These are phyloP conservation scores for Meloidogyne exigua DNA, from an alignment of 1,140 invertebrate species.

Conservation along the genomic window DNA sequence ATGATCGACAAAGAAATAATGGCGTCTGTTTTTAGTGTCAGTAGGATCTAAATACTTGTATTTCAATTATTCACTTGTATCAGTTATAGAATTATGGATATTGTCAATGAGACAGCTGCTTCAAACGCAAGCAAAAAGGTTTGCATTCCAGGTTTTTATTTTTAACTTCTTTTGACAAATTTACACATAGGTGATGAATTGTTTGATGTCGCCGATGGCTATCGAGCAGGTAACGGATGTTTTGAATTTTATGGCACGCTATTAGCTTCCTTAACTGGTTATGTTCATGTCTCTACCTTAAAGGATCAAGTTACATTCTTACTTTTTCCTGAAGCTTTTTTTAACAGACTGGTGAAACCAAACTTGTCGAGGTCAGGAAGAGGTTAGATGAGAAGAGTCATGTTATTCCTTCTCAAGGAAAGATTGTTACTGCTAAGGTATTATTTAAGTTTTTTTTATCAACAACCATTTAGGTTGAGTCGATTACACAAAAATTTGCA, in stretches of 20 bases:
- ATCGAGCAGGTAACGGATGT: conserved; percentile 43
- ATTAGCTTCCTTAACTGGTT: conserved; percentile 36
- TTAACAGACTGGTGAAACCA: conserved; percentile 34
- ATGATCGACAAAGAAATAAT: too few species aligned
- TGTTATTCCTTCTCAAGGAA: conserved; percentile 38
- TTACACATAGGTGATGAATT: conserved; percentile 32
- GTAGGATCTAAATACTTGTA: too few species aligned
- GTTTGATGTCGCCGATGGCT: conserved; percentile 40
- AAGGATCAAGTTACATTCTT: conserved; percentile 30
- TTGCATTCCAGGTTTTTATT: conserved; percentile 4
- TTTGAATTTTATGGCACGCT: conserved; percentile 49
- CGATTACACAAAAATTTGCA: conserved; percentile 37
- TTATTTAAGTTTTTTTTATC: background rate
- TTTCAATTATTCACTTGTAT: background rate
- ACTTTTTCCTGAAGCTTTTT: background rate
- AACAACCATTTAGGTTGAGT: conserved; percentile 26
- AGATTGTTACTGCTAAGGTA: conserved; percentile 42
- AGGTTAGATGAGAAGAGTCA: conserved; percentile 45
- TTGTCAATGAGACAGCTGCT: background rate
- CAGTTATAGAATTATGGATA: background rate
- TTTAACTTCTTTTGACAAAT: background rate
- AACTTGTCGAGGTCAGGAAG: conserved; percentile 44
- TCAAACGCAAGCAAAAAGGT: background rate
- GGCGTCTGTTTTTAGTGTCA: too few species aligned
- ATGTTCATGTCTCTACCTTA: conserved; percentile 37